Percentiles rank a stretch among this genome's conserved stretches.
phyloP scores from a whole-genome alignment of 2,888 invertebrate genomes.

The Uloborus plumipes region DNA sequence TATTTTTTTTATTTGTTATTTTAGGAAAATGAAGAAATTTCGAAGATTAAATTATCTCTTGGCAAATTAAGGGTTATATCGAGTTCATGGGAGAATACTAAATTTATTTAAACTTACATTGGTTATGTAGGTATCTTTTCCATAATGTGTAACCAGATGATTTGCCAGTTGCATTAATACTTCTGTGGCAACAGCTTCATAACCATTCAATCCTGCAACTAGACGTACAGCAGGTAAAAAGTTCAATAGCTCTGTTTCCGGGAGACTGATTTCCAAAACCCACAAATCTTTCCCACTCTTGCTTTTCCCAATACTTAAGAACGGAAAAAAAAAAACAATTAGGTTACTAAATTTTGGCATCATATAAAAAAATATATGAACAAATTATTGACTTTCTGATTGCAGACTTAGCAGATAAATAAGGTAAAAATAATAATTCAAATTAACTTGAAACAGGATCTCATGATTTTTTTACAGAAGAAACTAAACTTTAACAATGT shows the following conservation, averaged over 20 bases:
- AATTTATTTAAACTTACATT: slow-evolving; percentile 67
- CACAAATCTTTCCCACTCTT: slow-evolving; percentile 68
- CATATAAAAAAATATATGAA: too few relatives aligned
- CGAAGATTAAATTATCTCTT: too few relatives aligned
- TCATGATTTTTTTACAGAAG: too few relatives aligned
- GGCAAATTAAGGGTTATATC: too few relatives aligned
- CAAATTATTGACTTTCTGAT: too few relatives aligned
- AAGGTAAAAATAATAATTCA: background rate
- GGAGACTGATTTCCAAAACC: slow-evolving; percentile 69
- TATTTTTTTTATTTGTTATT: too few relatives aligned
- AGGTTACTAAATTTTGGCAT: too few relatives aligned
- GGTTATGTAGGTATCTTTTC: slow-evolving; percentile 68
- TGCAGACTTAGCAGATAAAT: background rate
- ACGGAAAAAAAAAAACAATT: background rate
- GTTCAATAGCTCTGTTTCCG: slow-evolving; percentile 30
- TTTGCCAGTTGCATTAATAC: slow-evolving; percentile 69
- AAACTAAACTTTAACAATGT: too few relatives aligned
- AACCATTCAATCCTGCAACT: slow-evolving; percentile 71
- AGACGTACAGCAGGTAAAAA: slow-evolving; percentile 69
- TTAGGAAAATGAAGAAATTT: too few relatives aligned
- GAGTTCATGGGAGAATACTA: background rate
- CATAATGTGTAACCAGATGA: slow-evolving; percentile 69
- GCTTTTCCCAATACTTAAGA: slow-evolving; percentile 69
- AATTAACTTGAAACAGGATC: background rate
- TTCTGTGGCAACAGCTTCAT: slow-evolving; percentile 71